These are phyloP conservation scores for Tenthredo amoena DNA, from an alignment of 2,888 invertebrate species.

Conservation along the genomic window DNA sequence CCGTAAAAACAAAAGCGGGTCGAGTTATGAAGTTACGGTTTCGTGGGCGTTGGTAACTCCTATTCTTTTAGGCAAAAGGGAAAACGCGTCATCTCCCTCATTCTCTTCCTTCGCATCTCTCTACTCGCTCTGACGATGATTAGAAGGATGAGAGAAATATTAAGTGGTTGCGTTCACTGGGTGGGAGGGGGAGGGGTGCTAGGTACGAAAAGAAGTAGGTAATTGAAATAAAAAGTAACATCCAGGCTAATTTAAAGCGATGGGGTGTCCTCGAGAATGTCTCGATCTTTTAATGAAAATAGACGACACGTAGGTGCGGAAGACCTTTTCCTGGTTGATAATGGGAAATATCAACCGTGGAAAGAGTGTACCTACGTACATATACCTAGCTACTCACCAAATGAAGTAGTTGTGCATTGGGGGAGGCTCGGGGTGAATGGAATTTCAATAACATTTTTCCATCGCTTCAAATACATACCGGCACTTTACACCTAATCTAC, in stretches of 20 bases:
- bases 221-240: slow-evolving; percentile 41
- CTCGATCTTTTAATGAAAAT: slow-evolving; percentile 17
- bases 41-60: slow-evolving; percentile 8
- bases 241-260: slow-evolving; percentile 18
- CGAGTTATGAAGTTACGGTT: slow-evolving; percentile 29
- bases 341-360: neutral
- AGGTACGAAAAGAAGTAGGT: slow-evolving; percentile 1
- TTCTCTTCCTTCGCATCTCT: neutral
- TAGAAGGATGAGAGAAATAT: slow-evolving; percentile 24
- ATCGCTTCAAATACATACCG: slow-evolving; percentile 21
- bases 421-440: neutral
- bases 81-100: neutral
- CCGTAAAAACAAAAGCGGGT: slow-evolving; percentile 49
- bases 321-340: neutral
- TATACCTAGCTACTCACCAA: neutral
- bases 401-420: neutral
- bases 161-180: neutral
- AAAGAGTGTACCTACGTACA: neutral
- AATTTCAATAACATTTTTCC: slow-evolving; percentile 37
- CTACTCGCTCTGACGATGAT: neutral
- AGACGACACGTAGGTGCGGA: neutral
- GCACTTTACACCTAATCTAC: slow-evolving; percentile 46
- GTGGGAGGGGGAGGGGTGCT: neutral
- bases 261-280: slow-evolving; percentile 4
- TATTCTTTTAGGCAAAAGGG: neutral